Evolutionary conservation across 2,888 invertebrate species (phyloP).

Genomic region (Leucophora obtusa): DNA sequence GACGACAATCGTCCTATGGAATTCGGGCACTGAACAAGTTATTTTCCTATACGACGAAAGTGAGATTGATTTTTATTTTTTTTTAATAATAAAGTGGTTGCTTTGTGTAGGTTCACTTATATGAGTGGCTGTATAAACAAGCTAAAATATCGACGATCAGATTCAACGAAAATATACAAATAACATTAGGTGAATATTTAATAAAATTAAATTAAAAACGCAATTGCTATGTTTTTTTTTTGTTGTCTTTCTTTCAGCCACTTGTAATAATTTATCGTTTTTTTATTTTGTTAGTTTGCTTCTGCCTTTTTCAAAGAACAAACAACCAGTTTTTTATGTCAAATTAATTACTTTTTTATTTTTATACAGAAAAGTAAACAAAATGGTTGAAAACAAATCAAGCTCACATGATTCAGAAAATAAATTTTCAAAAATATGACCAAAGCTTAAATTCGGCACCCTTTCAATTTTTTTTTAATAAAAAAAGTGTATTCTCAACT

Average conservation of each 20-base stretch:
- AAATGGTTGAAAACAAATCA: neutral
- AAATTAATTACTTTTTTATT: neutral
- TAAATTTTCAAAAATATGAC: neutral
- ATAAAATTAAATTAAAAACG: neutral
- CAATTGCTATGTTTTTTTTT: slow-evolving; percentile 10
- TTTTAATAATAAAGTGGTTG: too few relatives aligned
- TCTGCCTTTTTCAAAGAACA: neutral
- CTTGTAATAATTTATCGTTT: slow-evolving; percentile 1
- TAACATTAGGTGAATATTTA: neutral
- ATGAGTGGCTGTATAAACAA: neutral
- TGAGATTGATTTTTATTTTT: too few relatives aligned
- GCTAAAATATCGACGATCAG: slow-evolving; percentile 17
- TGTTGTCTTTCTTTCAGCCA: neutral
- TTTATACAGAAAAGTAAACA: neutral
- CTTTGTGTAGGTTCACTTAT: too few relatives aligned
- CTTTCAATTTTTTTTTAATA: too few relatives aligned
- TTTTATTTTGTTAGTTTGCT: neutral
- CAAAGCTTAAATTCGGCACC: neutral
- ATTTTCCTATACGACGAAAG: too few relatives aligned
- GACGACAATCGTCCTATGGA: too few relatives aligned
- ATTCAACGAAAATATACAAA: neutral
- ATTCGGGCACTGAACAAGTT: too few relatives aligned
- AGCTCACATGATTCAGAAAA: neutral
- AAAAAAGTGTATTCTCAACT: too few relatives aligned
- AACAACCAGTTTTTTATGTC: slow-evolving; percentile 14